Evolutionary conservation across 2,888 invertebrate species (phyloP).

Genomic region (Leptarthrus brevirostris): DNA sequence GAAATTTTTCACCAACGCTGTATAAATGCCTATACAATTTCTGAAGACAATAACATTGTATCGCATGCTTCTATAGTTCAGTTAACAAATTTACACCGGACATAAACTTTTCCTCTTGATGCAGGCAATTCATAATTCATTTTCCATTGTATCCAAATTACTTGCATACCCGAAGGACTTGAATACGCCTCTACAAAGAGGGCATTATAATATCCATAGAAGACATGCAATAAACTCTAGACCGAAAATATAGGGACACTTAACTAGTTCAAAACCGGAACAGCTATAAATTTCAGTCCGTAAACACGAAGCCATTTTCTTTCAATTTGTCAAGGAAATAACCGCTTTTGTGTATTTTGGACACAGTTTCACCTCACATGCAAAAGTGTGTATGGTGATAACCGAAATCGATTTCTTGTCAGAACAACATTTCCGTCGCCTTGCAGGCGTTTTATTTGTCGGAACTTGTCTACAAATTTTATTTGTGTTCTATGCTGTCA

Average conservation of each 20-base stretch:
- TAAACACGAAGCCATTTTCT: slow-evolving; percentile 39
- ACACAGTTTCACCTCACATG: background rate
- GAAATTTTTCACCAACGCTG: too few species aligned
- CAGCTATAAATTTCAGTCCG: slow-evolving; percentile 18
- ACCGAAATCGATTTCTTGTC: slow-evolving; percentile 28
- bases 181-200: background rate
- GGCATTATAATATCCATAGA: slow-evolving; percentile 14
- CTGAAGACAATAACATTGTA: too few species aligned
- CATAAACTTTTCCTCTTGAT: background rate
- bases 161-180: background rate
- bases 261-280: slow-evolving; percentile 26
- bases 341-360: slow-evolving; percentile 13
- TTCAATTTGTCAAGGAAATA: slow-evolving; percentile 33
- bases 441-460: slow-evolving; percentile 30
- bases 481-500: slow-evolving; percentile 4
- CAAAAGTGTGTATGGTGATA: background rate
- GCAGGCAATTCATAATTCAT: slow-evolving; percentile 18
- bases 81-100: slow-evolving; percentile 13
- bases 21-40: too few species aligned
- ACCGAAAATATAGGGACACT: slow-evolving; percentile 9
- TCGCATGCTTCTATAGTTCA: too few species aligned
- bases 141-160: background rate
- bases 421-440: slow-evolving; percentile 41
- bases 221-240: slow-evolving; percentile 9
- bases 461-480: slow-evolving; percentile 28